These are phyloP conservation scores for Ctenicera cuprea DNA, from an alignment of 2,888 invertebrate species.

Conservation along the genomic window DNA sequence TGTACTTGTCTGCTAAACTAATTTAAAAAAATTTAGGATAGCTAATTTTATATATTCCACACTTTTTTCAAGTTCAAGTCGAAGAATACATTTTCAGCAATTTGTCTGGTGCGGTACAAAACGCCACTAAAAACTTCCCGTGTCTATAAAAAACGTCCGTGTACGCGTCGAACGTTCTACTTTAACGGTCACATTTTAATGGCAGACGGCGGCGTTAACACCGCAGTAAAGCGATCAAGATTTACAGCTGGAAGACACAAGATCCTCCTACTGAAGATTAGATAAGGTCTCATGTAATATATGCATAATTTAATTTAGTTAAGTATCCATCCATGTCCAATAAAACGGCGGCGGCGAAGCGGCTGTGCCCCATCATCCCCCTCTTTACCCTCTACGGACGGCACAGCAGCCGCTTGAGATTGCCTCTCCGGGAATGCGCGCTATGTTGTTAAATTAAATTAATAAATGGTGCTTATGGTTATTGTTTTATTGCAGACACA, in stretches of 20 bases:
- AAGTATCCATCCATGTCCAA: slow-evolving; percentile 52
- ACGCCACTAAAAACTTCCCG: slow-evolving; percentile 15
- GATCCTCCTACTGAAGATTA: slow-evolving; percentile 46
- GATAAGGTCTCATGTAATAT: slow-evolving; percentile 48
- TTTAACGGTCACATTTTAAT: slow-evolving; percentile 40
- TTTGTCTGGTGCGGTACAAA: slow-evolving; percentile 17
- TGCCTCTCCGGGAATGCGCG: slow-evolving; percentile 49
- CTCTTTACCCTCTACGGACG: slow-evolving; percentile 13
- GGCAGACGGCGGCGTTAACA: slow-evolving; percentile 38
- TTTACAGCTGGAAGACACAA: slow-evolving; percentile 44
- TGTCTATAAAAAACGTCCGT: slow-evolving; percentile 10
- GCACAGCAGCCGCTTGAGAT: slow-evolving; percentile 42
- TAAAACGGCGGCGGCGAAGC: slow-evolving; percentile 45
- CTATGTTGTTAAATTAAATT: slow-evolving; percentile 56
- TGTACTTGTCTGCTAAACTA: no score
- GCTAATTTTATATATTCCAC: neutral
- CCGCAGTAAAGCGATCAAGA: slow-evolving; percentile 48
- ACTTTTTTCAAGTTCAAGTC: neutral
- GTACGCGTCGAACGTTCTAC: slow-evolving; percentile 18
- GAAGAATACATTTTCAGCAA: slow-evolving; percentile 9
- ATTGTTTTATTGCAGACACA: slow-evolving; percentile 49
- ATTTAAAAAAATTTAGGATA: no score
- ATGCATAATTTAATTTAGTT: slow-evolving; percentile 55
- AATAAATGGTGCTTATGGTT: slow-evolving; percentile 57
- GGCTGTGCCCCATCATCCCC: slow-evolving; percentile 22